Evolutionary conservation across 2,113 vertebrate genomes (phyloP).

Genomic region (Megaptera novaeangliae): DNA sequence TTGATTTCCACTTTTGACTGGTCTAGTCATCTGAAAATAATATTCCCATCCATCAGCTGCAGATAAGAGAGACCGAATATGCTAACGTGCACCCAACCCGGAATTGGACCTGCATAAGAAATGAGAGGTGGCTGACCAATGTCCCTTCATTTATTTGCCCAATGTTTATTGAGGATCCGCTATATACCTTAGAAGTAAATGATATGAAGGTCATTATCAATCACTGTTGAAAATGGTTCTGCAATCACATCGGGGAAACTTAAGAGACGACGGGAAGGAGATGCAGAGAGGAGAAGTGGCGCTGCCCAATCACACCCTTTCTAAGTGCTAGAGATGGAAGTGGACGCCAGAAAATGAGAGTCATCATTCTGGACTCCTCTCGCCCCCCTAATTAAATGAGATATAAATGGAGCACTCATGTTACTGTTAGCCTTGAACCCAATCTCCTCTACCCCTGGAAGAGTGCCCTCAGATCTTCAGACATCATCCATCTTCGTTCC

Average conservation of each 20-base stretch:
- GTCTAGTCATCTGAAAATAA: slow-evolving; percentile 3
- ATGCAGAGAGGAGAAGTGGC: not conserved
- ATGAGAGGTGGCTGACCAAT: not conserved
- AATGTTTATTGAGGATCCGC: not conserved
- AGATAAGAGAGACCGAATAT: not conserved
- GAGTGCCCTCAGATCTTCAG: not conserved
- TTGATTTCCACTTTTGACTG: not conserved
- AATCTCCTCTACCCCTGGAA: not conserved
- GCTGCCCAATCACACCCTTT: not conserved
- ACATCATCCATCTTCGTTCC: not conserved
- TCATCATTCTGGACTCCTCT: not conserved
- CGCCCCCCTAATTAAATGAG: not conserved
- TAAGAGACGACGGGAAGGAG: not conserved
- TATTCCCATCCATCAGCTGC: not conserved
- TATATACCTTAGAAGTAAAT: not conserved
- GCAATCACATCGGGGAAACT: not conserved
- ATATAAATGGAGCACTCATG: not conserved
- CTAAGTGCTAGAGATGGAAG: not conserved
- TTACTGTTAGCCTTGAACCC: not conserved
- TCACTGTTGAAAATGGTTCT: not conserved
- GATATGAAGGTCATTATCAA: not conserved
- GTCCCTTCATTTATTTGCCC: not conserved
- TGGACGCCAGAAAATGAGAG: not conserved
- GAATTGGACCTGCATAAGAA: not conserved
- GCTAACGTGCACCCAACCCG: not conserved